Evolutionary conservation across 2,113 vertebrate genomes (phyloP).

Genomic region (Sprattus sprattus): DNA sequence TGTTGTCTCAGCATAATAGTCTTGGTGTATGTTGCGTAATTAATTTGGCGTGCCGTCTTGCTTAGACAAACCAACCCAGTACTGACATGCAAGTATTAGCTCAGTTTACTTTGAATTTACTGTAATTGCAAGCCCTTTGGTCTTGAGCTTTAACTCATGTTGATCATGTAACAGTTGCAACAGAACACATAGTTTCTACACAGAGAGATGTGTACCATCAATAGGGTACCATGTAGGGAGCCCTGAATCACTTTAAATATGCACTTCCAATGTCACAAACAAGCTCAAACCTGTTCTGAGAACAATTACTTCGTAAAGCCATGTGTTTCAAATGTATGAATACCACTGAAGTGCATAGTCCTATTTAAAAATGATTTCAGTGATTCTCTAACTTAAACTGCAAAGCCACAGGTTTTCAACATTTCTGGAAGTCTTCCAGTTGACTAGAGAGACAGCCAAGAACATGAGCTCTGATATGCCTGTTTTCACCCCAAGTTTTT

Average conservation of each 20-base stretch:
- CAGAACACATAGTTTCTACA: neutral
- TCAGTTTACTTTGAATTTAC: neutral
- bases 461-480: neutral
- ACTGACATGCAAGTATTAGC: neutral
- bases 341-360: conserved; percentile 1
- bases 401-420: conserved; percentile 3
- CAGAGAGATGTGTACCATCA: neutral
- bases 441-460: neutral
- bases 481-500: neutral
- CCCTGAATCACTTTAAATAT: neutral
- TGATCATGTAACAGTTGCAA: neutral
- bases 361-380: neutral
- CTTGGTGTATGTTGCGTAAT: neutral
- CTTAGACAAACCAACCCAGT: neutral
- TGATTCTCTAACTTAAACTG: neutral
- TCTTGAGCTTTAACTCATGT: neutral
- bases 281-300: conserved; percentile 6
- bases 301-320: conserved; percentile 27
- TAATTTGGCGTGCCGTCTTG: neutral
- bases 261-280: neutral
- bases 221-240: neutral
- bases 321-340: neutral
- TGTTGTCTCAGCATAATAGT: neutral
- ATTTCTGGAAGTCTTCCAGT: conserved; percentile 1
- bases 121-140: neutral